These are phyloP conservation scores for Xyrichtys novacula DNA, from an alignment of 2,797 vertebrate genomes.

Conservation along the genomic window DNA sequence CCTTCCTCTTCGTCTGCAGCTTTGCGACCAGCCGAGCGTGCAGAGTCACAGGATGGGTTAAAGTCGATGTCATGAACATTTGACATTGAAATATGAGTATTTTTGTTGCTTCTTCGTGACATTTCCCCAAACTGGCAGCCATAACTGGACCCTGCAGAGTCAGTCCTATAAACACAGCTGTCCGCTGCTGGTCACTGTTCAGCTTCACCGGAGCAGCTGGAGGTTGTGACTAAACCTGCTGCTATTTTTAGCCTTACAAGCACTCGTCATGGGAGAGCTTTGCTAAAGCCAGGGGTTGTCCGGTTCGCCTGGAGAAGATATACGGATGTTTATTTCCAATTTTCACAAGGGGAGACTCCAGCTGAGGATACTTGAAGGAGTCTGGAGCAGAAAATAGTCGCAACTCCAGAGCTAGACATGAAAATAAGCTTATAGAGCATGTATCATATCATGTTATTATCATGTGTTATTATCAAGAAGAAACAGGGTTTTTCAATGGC, in stretches of 20 bases:
- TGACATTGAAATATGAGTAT: not conserved
- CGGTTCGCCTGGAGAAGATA: not conserved
- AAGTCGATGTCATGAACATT: not conserved
- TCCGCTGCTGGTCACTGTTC: conserved; percentile 11
- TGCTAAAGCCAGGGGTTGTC: not conserved
- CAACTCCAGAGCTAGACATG: too few relatives aligned
- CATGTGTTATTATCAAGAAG: too few relatives aligned
- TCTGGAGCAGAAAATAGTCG: too few relatives aligned
- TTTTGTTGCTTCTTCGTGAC: not conserved
- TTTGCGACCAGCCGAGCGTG: too few relatives aligned
- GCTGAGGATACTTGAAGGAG: not conserved
- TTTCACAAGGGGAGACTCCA: not conserved
- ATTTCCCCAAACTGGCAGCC: not conserved
- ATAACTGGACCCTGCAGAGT: not conserved
- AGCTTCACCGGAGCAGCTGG: conserved; percentile 13
- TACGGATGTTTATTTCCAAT: conserved; percentile 6
- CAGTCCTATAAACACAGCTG: conserved; percentile 21
- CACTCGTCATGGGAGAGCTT: conserved; percentile 24
- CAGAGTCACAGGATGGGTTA: not conserved
- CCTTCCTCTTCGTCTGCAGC: too few relatives aligned
- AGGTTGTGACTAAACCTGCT: conserved; percentile 40
- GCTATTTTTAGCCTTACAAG: conserved; percentile 31
- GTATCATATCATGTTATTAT: too few relatives aligned
- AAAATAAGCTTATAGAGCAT: too few relatives aligned
- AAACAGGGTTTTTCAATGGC: not conserved